These are phyloP conservation scores for Drosophila nigricruria DNA, from an alignment of 2,888 invertebrate genomes.

Conservation along the genomic window DNA sequence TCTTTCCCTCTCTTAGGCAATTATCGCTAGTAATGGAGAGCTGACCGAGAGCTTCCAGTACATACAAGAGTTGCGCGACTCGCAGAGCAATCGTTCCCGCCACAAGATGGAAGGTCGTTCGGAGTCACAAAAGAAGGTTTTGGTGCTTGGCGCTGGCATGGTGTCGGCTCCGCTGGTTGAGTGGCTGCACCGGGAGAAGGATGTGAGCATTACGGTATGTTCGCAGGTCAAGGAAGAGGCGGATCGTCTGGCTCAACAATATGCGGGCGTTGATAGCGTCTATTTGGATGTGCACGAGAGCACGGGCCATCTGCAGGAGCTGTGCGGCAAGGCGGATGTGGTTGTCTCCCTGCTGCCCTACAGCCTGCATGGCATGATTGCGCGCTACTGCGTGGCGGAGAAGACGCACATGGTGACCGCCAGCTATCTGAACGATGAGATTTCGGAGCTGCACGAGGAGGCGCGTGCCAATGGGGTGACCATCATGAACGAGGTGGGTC, in stretches of 20 bases:
- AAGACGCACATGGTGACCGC: conserved; percentile 98
- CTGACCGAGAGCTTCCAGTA: conserved; percentile 97
- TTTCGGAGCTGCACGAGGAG: conserved; percentile 92
- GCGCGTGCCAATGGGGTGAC: conserved; percentile 96
- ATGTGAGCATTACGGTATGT: conserved; percentile 94
- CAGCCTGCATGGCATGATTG: conserved; percentile 93
- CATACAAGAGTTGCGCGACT: conserved; percentile 94
- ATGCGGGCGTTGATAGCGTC: conserved; percentile 91
- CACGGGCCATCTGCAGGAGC: conserved; percentile 88
- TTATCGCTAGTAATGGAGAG: conserved; percentile 97
- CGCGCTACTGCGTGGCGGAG: conserved; percentile 93
- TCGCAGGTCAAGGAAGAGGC: conserved; percentile 95
- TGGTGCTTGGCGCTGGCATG: conserved; percentile 97
- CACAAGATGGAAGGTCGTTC: conserved; percentile 90
- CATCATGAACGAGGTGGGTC: conserved; percentile 97
- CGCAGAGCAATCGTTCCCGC: conserved; percentile 88
- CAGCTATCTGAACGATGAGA: conserved; percentile 95
- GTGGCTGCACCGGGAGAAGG: conserved; percentile 93
- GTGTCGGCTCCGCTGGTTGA: conserved; percentile 98
- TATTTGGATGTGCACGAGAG: conserved; percentile 93
- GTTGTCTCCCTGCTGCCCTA: conserved; percentile 97
- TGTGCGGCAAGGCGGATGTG: conserved; percentile 91
- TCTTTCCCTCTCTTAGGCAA: conserved; percentile 88
- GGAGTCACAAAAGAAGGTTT: conserved; percentile 89
- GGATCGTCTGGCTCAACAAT: conserved; percentile 91